Percentiles rank a stretch among this genome's conserved stretches.
Evolutionary conservation across 2,113 vertebrate genomes (phyloP).

Genomic region (Synchiropus splendidus): DNA sequence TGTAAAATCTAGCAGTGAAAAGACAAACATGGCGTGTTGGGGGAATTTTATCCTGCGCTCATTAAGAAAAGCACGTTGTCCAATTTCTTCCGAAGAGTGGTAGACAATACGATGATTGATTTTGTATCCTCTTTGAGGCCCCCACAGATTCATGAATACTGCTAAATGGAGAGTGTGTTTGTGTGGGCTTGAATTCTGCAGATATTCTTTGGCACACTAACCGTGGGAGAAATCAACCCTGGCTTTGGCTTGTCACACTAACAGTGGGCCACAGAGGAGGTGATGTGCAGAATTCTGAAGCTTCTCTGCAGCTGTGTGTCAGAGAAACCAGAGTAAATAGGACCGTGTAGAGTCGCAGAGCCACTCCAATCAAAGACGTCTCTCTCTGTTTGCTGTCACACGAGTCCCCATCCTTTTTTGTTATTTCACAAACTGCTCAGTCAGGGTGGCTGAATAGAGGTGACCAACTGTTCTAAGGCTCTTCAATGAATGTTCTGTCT

Average conservation of each 20-base stretch:
- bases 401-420: slow-evolving; percentile 22
- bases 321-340: slow-evolving; percentile 38
- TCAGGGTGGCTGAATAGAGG: slow-evolving; percentile 8
- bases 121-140: slow-evolving; percentile 7
- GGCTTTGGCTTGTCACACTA: slow-evolving; percentile 31
- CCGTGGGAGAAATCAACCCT: slow-evolving; percentile 38
- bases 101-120: slow-evolving; percentile 38
- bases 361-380: slow-evolving; percentile 45
- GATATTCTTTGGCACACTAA: slow-evolving; percentile 30
- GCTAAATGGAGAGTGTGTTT: slow-evolving; percentile 41
- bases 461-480: no score
- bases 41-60: slow-evolving; percentile 55
- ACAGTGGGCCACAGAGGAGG: slow-evolving; percentile 40
- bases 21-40: slow-evolving; percentile 48
- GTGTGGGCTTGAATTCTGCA: slow-evolving; percentile 22
- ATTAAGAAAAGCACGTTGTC: slow-evolving; percentile 52
- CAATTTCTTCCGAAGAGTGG: slow-evolving; percentile 22
- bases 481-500: no score
- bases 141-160: slow-evolving; percentile 25
- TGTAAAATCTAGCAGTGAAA: slow-evolving; percentile 62
- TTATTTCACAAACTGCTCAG: slow-evolving; percentile 16
- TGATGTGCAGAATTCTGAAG: slow-evolving; percentile 35
- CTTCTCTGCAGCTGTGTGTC: slow-evolving; percentile 36
- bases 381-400: slow-evolving; percentile 36
- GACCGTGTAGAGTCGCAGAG: slow-evolving; percentile 45